Base-by-base conservation (phyloP, 1,140 invertebrate species). In the Aleiodes sp. region DNA sequence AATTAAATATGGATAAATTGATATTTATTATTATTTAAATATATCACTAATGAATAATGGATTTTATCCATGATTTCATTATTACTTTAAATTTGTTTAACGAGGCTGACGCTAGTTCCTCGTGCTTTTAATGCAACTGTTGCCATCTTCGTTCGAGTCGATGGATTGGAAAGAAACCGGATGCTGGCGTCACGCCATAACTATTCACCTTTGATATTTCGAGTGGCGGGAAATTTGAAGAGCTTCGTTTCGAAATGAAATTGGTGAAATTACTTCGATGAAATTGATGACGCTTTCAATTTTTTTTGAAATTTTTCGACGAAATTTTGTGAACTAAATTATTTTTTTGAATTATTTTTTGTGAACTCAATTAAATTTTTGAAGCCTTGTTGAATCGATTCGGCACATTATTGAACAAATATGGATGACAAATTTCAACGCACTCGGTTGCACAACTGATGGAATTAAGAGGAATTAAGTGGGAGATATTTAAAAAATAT, bases 361-460 rank as follows among this genome's bases (percentile, higher is more conserved):
- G n/a, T n/a, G n/a, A n/a, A n/a, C n/a, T n/a, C n/a, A n/a, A n/a
- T n/a, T n/a, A n/a, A n/a, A n/a, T n/a, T n/a, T n/a, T n/a, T n/a
- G n/a, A n/a, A n/a, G n/a, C n/a, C n/a, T n/a, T n/a, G n/a, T n/a
- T 4, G 12, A 28, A 46, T 64, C 39, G 46, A 52, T 52, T 52
- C 1, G 8, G 0, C 26, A 7, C 24, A 24, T 43, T 46, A 64
- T 64, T 21, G 37, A 64, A 64, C 62, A 64, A 64, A 64, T 24
- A 64, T 64, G 62, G 62, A 9, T 41, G 62, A 41, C 62, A 41
- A 37, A 19, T 33, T 35, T 64, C 41, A 64, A 64, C n/a, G n/a
- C 39, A 64, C 21, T 37, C 16, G 26, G 33, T 63, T 63, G 37
- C 37, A 63, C 61, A 63, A 63, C 61, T 39, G 61, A 33, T 14